phyloP scores from a whole-genome alignment of 1,140 invertebrate genomes.

The Anastatus disparis region DNA sequence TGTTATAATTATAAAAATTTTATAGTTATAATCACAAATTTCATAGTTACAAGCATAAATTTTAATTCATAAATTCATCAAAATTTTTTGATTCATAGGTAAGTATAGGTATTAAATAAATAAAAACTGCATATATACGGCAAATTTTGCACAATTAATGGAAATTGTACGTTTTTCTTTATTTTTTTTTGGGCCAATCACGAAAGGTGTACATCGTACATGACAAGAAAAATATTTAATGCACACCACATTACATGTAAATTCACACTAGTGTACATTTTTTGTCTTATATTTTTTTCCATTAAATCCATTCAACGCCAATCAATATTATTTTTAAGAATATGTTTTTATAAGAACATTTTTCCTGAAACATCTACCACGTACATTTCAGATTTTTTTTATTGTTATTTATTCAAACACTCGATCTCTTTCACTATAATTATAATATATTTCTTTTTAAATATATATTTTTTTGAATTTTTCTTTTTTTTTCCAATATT shows the following conservation, averaged over 20 bases:
- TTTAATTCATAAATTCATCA: too few relatives aligned
- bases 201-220: conserved; percentile 37
- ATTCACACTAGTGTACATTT: conserved; percentile 13
- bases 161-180: conserved; percentile 33
- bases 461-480: not conserved
- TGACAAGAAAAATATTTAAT: conserved; percentile 39
- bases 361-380: conserved; percentile 32
- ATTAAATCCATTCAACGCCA: conserved; percentile 29
- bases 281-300: conserved; percentile 6
- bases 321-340: conserved; percentile 5
- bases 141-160: conserved; percentile 24
- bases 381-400: conserved; percentile 30
- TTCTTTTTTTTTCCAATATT: conserved; percentile 4
- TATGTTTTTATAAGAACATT: conserved; percentile 23
- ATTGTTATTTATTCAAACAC: not conserved
- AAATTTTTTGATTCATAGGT: too few relatives aligned
- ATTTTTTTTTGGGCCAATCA: conserved; percentile 31
- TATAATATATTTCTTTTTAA: conserved; percentile 3
- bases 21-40: too few relatives aligned
- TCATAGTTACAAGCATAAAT: too few relatives aligned
- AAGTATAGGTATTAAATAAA: too few relatives aligned
- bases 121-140: not conserved
- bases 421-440: not conserved
- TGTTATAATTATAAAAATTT: too few relatives aligned
- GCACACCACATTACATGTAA: conserved; percentile 32